These are phyloP conservation scores for Drosophila nigromelanica DNA, from an alignment of 1,140 invertebrate genomes.

Conservation along the genomic window DNA sequence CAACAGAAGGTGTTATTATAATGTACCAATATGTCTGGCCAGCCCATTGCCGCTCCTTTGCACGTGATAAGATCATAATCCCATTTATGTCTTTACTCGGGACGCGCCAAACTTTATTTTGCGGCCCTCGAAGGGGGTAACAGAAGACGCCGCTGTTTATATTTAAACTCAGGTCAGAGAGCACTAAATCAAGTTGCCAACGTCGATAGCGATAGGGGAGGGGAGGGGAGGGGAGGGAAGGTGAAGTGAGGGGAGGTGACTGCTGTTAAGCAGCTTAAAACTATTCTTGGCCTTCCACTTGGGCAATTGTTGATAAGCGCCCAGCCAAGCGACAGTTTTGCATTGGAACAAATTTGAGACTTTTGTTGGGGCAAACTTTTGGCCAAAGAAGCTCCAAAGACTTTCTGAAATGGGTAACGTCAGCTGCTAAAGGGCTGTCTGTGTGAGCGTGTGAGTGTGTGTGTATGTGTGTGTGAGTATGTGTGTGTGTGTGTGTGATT, in stretches of 20 bases:
- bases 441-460: constrained; percentile 1
- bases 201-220: constrained; percentile 14
- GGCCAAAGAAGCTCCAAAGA: constrained; percentile 31
- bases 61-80: constrained; percentile 84
- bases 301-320: constrained; percentile 78
- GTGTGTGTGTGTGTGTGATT: constrained; percentile 38
- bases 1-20: constrained; percentile 71
- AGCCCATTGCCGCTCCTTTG: constrained; percentile 10
- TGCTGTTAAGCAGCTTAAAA: constrained; percentile 82
- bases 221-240: background rate
- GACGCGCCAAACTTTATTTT: constrained; percentile 66
- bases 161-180: constrained; percentile 84
- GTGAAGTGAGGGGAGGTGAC: constrained; percentile 18
- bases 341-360: constrained; percentile 80
- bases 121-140: constrained; percentile 36
- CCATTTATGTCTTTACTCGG: constrained; percentile 83
- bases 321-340: constrained; percentile 78
- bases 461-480: constrained; percentile 1
- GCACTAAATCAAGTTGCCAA: constrained; percentile 83
- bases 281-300: constrained; percentile 65
- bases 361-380: constrained; percentile 65
- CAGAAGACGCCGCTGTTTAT: constrained; percentile 74
- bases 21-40: constrained; percentile 69
- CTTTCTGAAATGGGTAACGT: constrained; percentile 16
- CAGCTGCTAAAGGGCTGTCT: constrained; percentile 19